Evolutionary conservation across 2,797 vertebrate species (phyloP).

Genomic region (Periparus ater): DNA sequence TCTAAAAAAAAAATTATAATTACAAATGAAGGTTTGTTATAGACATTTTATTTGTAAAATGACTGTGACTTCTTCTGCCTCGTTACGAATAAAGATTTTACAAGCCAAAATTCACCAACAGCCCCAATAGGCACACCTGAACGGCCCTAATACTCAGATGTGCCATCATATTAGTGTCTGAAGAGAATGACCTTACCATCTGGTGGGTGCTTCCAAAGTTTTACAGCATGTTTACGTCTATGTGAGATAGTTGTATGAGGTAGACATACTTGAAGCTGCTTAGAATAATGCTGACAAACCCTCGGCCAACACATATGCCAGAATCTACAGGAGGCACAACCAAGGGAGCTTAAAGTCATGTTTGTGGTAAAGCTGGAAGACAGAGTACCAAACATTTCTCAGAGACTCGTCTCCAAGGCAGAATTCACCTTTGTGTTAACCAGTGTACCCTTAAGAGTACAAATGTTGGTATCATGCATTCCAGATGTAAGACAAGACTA

Average conservation of each 20-base stretch:
- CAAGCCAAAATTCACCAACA: neutral
- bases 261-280: neutral
- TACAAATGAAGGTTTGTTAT: slow-evolving; percentile 6
- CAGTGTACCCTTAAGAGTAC: neutral
- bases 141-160: fast-evolving
- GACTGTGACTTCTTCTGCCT: neutral
- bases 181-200: neutral
- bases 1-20: neutral
- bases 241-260: neutral
- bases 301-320: fast-evolving
- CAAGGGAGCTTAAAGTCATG: neutral
- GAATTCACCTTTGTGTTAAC: neutral
- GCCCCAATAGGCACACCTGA: neutral
- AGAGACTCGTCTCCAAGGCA: neutral
- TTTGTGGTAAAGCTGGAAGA: neutral
- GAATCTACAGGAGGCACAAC: neutral
- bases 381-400: neutral
- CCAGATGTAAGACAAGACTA: slow-evolving; percentile 10
- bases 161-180: neutral
- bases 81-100: neutral
- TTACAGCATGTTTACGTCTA: neutral
- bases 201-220: neutral
- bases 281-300: neutral
- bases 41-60: slow-evolving; percentile 14
- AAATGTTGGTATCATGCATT: neutral